Evolutionary conservation across 1,140 invertebrate species (phyloP), one percentile per base, ranked within the genome.

Genomic region (Elymnias hypermnestra): DNA sequence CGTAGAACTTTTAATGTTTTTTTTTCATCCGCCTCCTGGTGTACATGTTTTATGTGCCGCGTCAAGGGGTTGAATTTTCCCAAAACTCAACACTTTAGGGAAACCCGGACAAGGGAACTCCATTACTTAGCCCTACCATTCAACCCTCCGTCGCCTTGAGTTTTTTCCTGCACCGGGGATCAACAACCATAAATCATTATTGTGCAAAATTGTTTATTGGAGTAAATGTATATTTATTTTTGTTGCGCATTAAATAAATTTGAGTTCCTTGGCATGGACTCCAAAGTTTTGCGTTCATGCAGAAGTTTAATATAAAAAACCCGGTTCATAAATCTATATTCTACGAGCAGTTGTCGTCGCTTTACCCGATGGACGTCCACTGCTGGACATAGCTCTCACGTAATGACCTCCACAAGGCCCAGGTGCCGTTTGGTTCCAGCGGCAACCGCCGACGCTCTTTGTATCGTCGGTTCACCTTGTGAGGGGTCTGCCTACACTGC

Each of bases 81-180:
- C 62, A 54, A 58, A 72, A 68, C 66, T 69, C 60, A 33, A 61
- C 57, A 55, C 57, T 67, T 69, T 61, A 61, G 56, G 64, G 55
- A 59, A 53, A 53, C 44, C 57, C 38, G 55, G 67, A 76, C 72
- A 76, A 65, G 67, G 49, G 58, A 73, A 76, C 62, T 72, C 72
- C 72, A 76, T 76, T 76, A 76, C 64, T 72, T 63, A 50, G 40
- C 40, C 40, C 38, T 17, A 40, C 48, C 25, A 41, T 49, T 15
- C 44, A 50, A 47, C 57, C 57, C 54, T 48, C 28, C 2, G 33
- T 21, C 18, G 33, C 17, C 53, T 52, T 41, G 42, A 53, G 57
- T 57, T 74, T 73, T 33, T 71, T 64, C n/a, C 53, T 42, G 55
- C 52, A 54, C 51, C 19, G 29, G 55, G 50, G 57, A 62, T 62